Evolutionary conservation across 2,113 vertebrate species (phyloP).

Genomic region (Excalfactoria chinensis): DNA sequence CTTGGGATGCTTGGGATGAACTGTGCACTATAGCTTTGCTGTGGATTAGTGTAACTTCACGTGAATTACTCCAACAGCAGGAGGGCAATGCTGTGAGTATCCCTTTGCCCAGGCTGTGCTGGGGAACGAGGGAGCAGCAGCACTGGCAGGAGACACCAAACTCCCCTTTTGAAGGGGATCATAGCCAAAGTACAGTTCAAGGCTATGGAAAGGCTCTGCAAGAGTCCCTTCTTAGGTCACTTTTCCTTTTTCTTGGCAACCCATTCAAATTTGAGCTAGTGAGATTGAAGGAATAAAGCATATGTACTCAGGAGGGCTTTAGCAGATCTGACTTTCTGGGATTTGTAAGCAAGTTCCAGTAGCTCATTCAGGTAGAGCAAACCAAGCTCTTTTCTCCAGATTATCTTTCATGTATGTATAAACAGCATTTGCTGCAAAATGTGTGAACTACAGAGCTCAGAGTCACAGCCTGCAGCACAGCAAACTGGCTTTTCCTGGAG

Average conservation of each 20-base stretch:
- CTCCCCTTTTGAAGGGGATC: background rate
- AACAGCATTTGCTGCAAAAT: slow-evolving; percentile 78
- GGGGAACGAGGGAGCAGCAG: background rate
- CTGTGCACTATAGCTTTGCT: fast-evolving
- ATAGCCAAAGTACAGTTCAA: background rate
- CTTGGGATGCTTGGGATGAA: background rate
- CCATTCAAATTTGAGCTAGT: background rate
- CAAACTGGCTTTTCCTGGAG: slow-evolving; percentile 87
- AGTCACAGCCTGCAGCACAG: slow-evolving; percentile 87
- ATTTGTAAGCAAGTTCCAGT: background rate
- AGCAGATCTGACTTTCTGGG: background rate
- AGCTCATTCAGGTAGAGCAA: background rate
- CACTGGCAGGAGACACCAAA: background rate
- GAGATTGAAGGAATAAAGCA: background rate
- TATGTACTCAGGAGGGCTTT: background rate
- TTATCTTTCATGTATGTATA: slow-evolving; percentile 64
- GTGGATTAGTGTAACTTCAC: background rate
- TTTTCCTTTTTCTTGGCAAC: background rate
- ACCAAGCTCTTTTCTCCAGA: slow-evolving; percentile 2
- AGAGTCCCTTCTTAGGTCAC: background rate
- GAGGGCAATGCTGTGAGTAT: background rate
- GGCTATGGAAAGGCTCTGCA: background rate
- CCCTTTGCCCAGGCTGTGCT: fast-evolving
- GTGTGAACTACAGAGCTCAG: slow-evolving; percentile 79
- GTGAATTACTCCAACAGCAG: fast-evolving